Evolutionary conservation across 2,797 vertebrate genomes (phyloP), one percentile per base, ranked within the genome.

Genomic region (Spatula versicolor): DNA sequence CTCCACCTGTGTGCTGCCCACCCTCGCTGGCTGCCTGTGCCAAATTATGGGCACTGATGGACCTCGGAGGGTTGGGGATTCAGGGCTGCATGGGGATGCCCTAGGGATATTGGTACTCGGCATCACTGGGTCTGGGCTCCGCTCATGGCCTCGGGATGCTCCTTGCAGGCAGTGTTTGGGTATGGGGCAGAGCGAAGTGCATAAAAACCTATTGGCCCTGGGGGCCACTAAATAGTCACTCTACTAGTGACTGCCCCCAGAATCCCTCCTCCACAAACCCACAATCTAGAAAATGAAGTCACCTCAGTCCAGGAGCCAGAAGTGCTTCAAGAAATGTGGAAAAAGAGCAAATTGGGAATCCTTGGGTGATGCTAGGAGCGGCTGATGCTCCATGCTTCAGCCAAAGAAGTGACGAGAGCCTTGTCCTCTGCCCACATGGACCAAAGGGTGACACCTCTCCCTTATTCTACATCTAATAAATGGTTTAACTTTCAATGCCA

Each of bases 91-190:
- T 15, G 35, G 25, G 33, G 71, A 82, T 89, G 82, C 56, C 35
- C 12, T n/a, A 43, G 79, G 75, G 87, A 56, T 12, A 66, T 5
- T n/a, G 56, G 48, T 25, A 20, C 35, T 4, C 0, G 0, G 26
- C 18, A 28, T 54, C 31, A 48, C 43, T 13, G 1, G 25, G 55
- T 31, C 67, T 84, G 66, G 54, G 48, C 63, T 68, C 54, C 9
- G 3, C 59, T 67, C 35, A 30, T 67, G 46, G 28, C 75, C 82
- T 26, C 19, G 0, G 1, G n/a, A 56, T 74, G 56, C 20, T 74
- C 12, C 72, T 74, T 45, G 68, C 56, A 21, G 88, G 66, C 64
- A 79, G 23, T 87, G 64, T 6, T 21, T 28, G 69, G 58, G 11
- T 71, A 25, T 41, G 10, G 21, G 72, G 14, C 48, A 62, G 41